phyloP scores from a whole-genome alignment of 2,797 vertebrate genomes.

The Melanotaenia maccullochi region DNA sequence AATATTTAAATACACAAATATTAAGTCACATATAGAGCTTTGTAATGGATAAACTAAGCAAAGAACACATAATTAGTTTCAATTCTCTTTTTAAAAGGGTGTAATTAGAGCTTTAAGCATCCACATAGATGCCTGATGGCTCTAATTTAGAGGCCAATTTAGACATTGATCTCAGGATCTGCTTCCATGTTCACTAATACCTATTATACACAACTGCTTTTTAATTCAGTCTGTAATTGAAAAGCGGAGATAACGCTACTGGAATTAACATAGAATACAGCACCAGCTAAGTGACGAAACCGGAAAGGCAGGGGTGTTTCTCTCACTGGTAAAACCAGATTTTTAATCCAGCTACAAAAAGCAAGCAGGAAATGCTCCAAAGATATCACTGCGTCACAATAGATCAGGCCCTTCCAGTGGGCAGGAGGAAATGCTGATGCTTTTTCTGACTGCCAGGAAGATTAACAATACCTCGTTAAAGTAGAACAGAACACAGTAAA shows the following conservation, averaged over 20 bases:
- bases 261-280: slow-evolving; percentile 72
- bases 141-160: slow-evolving; percentile 54
- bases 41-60: slow-evolving; percentile 35
- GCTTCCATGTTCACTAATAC: slow-evolving; percentile 44
- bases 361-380: slow-evolving; percentile 59
- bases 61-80: slow-evolving; percentile 59
- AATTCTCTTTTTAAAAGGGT: slow-evolving; percentile 62
- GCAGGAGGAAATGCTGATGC: slow-evolving; percentile 52
- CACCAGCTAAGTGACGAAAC: slow-evolving; percentile 25
- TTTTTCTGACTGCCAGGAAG: slow-evolving; percentile 52
- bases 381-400: slow-evolving; percentile 60
- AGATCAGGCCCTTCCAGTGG: slow-evolving; percentile 36
- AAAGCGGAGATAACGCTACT: slow-evolving; percentile 47
- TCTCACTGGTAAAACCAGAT: slow-evolving; percentile 7
- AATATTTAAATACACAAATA: slow-evolving; percentile 4
- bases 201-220: slow-evolving; percentile 65
- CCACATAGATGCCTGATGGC: slow-evolving; percentile 52
- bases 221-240: slow-evolving; percentile 65
- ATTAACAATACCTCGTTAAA: slow-evolving; percentile 35
- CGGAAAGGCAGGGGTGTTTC: slow-evolving; percentile 34
- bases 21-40: slow-evolving; percentile 14
- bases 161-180: slow-evolving; percentile 46
- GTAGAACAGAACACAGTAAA: slow-evolving; percentile 12
- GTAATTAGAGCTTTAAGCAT: slow-evolving; percentile 67
- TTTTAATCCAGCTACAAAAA: slow-evolving; percentile 38